Base-by-base conservation (phyloP, 2,113 vertebrate genomes). In the Plecotus auritus region DNA sequence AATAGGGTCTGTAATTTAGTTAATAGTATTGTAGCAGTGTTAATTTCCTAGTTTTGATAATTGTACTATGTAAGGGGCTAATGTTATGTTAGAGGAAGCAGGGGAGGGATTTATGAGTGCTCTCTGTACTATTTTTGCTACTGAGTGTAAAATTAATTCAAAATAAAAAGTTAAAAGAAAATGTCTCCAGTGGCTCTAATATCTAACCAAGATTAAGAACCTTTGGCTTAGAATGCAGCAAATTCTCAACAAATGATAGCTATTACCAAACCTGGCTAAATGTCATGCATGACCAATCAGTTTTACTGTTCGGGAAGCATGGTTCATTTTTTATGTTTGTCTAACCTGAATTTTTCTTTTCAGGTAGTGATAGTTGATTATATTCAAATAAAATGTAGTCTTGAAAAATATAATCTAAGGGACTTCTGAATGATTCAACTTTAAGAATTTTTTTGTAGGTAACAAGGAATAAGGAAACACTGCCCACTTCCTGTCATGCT, bases 281-380 rank as follows among this genome's bases (percentile, higher is more conserved):
- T 81, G 74, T 54, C 74, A 51, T 37, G 23, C 18, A 47, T 3
- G 23, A 40, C 69, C 40, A 64, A 26, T 73, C n/a, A 11, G 22
- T 74, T 94, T 59, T 64, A 9, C 76, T 42, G 17, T 59, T 84
- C 1, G 1, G 26, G 30, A 87, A 96, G 26, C 10, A 10, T 40
- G 6, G 30, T 22, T 78, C 64, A 23, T 61, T 94, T 85, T 80
- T 85, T 56, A 45, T 69, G 28, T 88, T 83, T 83, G 45, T 82
- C 49, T 96, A 86, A 72, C 42, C 49, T 91, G 49, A 32, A 28
- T 82, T 47, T 90, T 17, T 81, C 80, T 95, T 84, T 95, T 18
- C 40, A 81, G 69, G 80, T 45, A 67, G n/a, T 17, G 40, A 85
- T 42, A 35, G 26, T 28, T 67, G 66, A 87, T 88, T n/a, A 30